phyloP scores from a whole-genome alignment of 2,888 invertebrate species.

The Odontothrips loti region DNA sequence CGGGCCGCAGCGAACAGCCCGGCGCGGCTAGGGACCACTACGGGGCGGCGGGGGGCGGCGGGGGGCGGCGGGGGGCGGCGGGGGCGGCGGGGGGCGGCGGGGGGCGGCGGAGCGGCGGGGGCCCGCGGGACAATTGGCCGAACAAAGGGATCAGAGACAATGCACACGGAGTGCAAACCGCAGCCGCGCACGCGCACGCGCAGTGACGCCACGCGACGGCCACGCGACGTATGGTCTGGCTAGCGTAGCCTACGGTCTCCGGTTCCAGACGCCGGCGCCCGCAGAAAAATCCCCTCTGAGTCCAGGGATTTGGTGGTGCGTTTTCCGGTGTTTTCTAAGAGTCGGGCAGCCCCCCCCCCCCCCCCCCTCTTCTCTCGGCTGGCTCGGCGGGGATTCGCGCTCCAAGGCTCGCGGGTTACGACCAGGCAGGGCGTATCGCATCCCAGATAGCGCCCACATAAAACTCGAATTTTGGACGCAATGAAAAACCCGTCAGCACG shows the following conservation, averaged over 20 bases:
- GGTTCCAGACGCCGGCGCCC: no score
- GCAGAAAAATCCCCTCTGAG: no score
- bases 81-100: not conserved
- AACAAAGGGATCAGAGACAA: constrained; percentile 25
- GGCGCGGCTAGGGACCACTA: no score
- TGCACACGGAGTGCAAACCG: not conserved
- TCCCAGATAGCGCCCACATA: not conserved
- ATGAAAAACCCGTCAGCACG: constrained; percentile 39
- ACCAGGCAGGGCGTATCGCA: no score
- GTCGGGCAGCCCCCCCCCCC: no score
- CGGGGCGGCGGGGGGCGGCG: not conserved
- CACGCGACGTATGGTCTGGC: not conserved
- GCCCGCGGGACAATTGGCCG: not conserved
- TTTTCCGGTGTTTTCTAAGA: no score
- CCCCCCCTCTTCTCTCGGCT: no score
- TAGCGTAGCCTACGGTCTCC: no score
- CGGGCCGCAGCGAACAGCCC: no score
- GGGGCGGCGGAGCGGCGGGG: not conserved
- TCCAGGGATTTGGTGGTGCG: no score
- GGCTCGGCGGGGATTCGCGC: no score
- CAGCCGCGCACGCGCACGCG: not conserved
- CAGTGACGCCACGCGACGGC: not conserved
- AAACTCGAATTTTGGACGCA: not conserved
- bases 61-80: not conserved
- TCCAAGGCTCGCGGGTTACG: no score